Base-by-base conservation (phyloP, 2,888 invertebrate genomes). In the Lacanobia oleracea region DNA sequence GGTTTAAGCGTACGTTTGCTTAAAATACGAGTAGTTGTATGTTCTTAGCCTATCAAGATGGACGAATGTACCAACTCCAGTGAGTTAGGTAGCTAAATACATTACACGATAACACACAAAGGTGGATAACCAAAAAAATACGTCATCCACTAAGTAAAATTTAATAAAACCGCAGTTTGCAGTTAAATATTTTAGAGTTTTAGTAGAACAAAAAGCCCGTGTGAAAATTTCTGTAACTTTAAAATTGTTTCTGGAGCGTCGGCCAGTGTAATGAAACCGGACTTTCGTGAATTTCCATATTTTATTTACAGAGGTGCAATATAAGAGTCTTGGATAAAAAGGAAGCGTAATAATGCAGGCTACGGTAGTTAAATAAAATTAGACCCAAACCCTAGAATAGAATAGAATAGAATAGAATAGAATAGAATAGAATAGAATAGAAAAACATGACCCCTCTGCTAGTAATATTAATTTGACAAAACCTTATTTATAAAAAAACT, bases 231-330 rank as follows among this genome's bases (percentile, higher is more conserved):
- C 37, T 8, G 27, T 3, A 10, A 59, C 40, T 54, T 45, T 51
- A 51, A 67, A 53, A 54, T 10, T 14, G n/a, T 77, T 63, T 33
- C 40, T 59, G 53, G 48, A 27, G 51, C 51, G 63, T 63, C 64
- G 33, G 64, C 27, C 23, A 18, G 23, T 59, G 54, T 72, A 77
- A 80, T 77, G 70, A 67, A 80, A 73, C 72, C 23, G 65, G 67
- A 67, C 62, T 81, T 70, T 16, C 27, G 72, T 56, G 57, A 70
- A 73, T 81, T 73, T 65, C 69, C 81, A 73, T 73, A 73, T 73
- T 71, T 81, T 77, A 81, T 80, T 80, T 67, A 70, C 67, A 59
- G 56, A 63, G 48, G 51, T 60, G 70, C 40, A 69, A 56, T 71
- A 76, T 64, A 56, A 61, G 27, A 65, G 57, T 65, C 51, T 45